These are phyloP conservation scores for Lycophotia porphyrea DNA, from an alignment of 2,888 invertebrate species.

Conservation along the genomic window DNA sequence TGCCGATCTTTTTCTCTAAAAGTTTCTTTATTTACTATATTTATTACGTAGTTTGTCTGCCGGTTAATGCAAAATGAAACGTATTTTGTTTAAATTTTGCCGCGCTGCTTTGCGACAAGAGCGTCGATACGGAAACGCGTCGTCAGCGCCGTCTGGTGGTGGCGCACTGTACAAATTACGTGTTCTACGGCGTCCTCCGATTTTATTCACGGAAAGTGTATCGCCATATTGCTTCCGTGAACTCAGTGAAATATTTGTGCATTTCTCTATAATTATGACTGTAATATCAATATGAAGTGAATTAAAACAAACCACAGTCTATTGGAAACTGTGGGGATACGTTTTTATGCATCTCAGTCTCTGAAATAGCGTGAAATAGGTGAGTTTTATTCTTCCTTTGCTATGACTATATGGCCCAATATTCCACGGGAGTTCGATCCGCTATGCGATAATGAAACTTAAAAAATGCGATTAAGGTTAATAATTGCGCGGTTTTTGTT, in stretches of 20 bases:
- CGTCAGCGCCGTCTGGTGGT: constrained; percentile 81
- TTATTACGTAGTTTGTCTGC: not conserved
- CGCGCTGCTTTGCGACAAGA: constrained; percentile 69
- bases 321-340: constrained; percentile 77
- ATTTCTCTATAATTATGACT: constrained; percentile 89
- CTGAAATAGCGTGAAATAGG: constrained; percentile 84
- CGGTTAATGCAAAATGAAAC: constrained; percentile 19
- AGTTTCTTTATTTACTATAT: not conserved
- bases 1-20: not conserved
- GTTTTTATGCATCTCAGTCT: constrained; percentile 78
- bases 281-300: constrained; percentile 88
- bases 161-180: constrained; percentile 89
- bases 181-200: constrained; percentile 90
- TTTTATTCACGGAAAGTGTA: constrained; percentile 90
- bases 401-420: constrained; percentile 91
- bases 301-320: constrained; percentile 81
- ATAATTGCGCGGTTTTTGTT: constrained; percentile 91
- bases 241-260: constrained; percentile 87
- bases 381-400: constrained; percentile 89
- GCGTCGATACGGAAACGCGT: constrained; percentile 87
- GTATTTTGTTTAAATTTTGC: constrained; percentile 61
- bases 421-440: constrained; percentile 91
- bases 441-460: constrained; percentile 91
- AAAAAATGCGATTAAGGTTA: constrained; percentile 91
- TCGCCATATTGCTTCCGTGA: constrained; percentile 91